phyloP scores from a whole-genome alignment of 1,140 invertebrate genomes.

The Drosophila trapezifrons region DNA sequence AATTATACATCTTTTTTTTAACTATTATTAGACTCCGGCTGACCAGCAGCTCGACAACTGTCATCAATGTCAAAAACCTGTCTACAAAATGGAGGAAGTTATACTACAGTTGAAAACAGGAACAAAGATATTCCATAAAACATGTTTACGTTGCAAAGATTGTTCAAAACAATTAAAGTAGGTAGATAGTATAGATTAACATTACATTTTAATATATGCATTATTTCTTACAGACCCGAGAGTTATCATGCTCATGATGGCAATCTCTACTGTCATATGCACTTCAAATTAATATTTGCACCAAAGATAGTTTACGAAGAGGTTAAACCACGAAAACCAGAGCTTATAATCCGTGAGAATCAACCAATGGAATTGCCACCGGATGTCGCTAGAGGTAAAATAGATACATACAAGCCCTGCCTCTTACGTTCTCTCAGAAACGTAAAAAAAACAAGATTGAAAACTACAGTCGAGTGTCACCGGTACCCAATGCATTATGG shows the following conservation, averaged over 20 bases:
- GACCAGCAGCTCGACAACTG: conserved; percentile 87
- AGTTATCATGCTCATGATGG: conserved; percentile 96
- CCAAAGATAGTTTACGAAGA: conserved; percentile 94
- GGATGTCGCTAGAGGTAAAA: conserved; percentile 90
- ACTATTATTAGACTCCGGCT: conserved; percentile 39
- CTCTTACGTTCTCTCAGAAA: no score
- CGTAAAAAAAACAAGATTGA: no score
- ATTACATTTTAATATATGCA: not conserved
- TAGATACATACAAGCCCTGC: not conserved
- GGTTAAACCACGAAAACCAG: conserved; percentile 89
- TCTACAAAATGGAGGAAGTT: conserved; percentile 97
- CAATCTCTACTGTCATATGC: conserved; percentile 94
- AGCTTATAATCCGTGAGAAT: conserved; percentile 96
- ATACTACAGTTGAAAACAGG: conserved; percentile 88
- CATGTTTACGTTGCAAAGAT: conserved; percentile 95
- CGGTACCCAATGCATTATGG: no score
- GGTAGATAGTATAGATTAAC: conserved; percentile 65
- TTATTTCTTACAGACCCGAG: conserved; percentile 89
- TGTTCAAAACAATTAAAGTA: conserved; percentile 95
- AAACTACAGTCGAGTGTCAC: no score
- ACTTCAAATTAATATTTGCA: conserved; percentile 95
- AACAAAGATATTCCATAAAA: conserved; percentile 94
- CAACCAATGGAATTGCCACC: conserved; percentile 94
- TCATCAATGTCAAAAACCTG: conserved; percentile 92
- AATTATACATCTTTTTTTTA: conserved; percentile 1